Percentiles rank a stretch among this genome's conserved stretches.
These are phyloP conservation scores for Poeciliopsis gracilis DNA, from an alignment of 2,797 vertebrate genomes.

Conservation along the genomic window DNA sequence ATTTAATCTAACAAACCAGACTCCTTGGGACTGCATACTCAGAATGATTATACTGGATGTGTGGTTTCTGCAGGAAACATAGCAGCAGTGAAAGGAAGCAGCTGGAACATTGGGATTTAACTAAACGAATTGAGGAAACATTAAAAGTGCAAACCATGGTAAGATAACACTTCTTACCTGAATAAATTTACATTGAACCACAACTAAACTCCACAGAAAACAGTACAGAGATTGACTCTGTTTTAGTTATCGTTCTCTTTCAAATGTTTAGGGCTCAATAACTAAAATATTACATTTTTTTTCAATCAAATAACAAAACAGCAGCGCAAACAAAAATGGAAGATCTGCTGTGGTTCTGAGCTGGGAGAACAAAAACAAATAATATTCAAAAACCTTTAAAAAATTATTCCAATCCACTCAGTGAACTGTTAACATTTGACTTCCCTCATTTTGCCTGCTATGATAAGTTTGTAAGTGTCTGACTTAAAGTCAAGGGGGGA, in stretches of 20 bases:
- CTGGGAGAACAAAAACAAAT: background rate
- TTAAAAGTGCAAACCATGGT: no score
- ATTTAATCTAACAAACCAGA: no score
- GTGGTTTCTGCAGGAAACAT: no score
- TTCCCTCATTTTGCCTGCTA: background rate
- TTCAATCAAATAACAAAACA: no score
- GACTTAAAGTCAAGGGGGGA: background rate
- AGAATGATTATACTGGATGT: no score
- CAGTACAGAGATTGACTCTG: no score
- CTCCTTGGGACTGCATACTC: no score
- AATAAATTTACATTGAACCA: no score
- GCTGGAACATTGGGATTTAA: background rate
- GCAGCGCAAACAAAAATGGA: background rate
- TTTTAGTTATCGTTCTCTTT: no score
- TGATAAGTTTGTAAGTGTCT: background rate
- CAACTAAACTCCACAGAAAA: no score
- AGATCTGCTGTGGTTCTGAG: background rate
- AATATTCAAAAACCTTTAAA: background rate
- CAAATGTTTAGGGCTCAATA: background rate
- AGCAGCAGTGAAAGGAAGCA: background rate
- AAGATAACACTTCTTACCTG: no score
- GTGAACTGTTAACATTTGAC: background rate
- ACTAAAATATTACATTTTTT: background rate
- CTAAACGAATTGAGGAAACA: no score
- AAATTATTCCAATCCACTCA: background rate